Percentiles rank a stretch among this genome's conserved stretches.
Evolutionary conservation across 2,113 vertebrate species (phyloP).

Genomic region (Mirounga angustirostris): DNA sequence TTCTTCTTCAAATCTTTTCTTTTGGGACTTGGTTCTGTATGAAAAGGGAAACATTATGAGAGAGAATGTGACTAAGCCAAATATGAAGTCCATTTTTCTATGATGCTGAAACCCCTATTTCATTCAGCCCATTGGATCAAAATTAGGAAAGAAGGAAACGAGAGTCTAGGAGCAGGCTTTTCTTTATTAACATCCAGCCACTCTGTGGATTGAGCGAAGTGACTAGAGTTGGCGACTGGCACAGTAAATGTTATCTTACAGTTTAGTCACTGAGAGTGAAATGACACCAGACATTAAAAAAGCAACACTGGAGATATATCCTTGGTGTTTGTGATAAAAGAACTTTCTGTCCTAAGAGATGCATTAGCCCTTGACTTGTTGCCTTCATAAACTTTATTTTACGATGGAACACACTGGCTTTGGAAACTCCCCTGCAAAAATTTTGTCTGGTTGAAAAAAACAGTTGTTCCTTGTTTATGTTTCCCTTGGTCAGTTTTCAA

Average conservation of each 20-base stretch:
- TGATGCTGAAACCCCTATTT: neutral
- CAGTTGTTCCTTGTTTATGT: conserved; percentile 1
- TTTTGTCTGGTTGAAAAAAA: neutral
- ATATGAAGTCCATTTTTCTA: neutral
- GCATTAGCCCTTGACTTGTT: neutral
- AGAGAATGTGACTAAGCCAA: conserved; percentile 28
- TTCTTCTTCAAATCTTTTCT: conserved; percentile 98
- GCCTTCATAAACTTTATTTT: neutral
- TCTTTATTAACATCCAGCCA: neutral
- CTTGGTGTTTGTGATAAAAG: neutral
- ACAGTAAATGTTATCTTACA: neutral
- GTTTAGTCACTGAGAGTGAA: neutral
- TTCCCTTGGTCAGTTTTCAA: conserved; percentile 61
- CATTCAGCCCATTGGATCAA: neutral
- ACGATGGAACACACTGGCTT: conserved; percentile 30
- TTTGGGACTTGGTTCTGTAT: conserved; percentile 97
- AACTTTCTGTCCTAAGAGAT: neutral
- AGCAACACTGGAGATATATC: neutral
- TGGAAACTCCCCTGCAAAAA: conserved; percentile 55
- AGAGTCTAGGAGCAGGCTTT: neutral
- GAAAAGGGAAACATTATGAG: conserved; percentile 21
- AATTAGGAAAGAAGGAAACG: neutral
- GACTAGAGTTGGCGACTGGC: too few species aligned
- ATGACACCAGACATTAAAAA: neutral
- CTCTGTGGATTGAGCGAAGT: accelerated